phyloP scores from a whole-genome alignment of 1,140 invertebrate species.

The Bombus soroeensis region DNA sequence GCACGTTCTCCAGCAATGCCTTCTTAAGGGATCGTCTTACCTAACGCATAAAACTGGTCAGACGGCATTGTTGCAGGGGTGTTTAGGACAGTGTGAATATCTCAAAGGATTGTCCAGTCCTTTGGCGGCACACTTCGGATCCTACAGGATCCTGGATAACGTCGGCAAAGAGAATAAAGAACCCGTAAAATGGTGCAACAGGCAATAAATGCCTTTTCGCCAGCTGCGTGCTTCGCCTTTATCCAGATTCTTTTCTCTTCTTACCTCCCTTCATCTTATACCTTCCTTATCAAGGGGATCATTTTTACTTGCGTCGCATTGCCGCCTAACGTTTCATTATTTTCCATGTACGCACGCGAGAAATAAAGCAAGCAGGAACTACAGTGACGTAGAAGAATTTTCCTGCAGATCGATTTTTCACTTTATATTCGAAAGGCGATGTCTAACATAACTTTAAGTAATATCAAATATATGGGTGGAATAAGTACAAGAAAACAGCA shows the following conservation, averaged over 20 bases:
- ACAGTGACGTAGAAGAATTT: neutral
- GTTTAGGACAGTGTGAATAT: constrained; percentile 71
- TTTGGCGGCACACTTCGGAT: constrained; percentile 66
- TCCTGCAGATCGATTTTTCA: too few relatives aligned
- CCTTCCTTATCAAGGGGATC: constrained; percentile 50
- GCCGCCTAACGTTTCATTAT: constrained; percentile 63
- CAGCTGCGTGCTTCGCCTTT: constrained; percentile 67
- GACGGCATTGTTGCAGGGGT: constrained; percentile 44
- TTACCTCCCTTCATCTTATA: neutral
- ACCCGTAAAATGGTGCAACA: constrained; percentile 77
- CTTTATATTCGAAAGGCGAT: too few relatives aligned
- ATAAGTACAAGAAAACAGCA: too few relatives aligned
- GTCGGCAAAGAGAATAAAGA: constrained; percentile 75
- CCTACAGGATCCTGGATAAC: constrained; percentile 56
- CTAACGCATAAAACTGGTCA: constrained; percentile 3
- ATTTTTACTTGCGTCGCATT: constrained; percentile 59
- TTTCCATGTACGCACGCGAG: constrained; percentile 51
- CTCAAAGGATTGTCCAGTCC: constrained; percentile 69
- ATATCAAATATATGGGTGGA: too few relatives aligned
- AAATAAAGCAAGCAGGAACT: constrained; percentile 52
- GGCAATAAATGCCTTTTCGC: constrained; percentile 80
- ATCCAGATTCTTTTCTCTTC: neutral
- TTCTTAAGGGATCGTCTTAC: neutral
- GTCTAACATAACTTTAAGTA: too few relatives aligned
- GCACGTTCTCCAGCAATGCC: neutral